Conservation (phyloP, 1,140 invertebrate species). For the Anthonomus grandis region DNA sequence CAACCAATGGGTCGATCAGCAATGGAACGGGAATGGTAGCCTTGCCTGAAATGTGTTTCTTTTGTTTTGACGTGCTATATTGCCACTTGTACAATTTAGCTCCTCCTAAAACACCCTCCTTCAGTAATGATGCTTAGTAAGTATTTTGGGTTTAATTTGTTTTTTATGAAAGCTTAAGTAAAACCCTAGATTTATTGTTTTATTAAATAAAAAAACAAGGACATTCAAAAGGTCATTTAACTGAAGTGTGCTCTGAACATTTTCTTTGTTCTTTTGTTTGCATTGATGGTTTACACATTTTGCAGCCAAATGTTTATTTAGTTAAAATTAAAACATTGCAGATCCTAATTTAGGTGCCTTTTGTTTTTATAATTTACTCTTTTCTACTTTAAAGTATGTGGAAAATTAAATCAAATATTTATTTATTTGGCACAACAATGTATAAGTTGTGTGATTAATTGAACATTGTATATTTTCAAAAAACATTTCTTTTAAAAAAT, state of each 20-base stretch:
- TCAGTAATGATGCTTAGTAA: slow-evolving; percentile 95
- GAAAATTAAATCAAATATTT: too few species aligned
- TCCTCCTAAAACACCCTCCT: slow-evolving; percentile 82
- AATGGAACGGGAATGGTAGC: slow-evolving; percentile 64
- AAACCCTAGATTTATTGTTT: background rate
- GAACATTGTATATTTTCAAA: too few species aligned
- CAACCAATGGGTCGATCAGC: slow-evolving; percentile 39
- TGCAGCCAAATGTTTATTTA: too few species aligned
- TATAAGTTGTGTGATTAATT: too few species aligned
- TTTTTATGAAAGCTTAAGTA: background rate
- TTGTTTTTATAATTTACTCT: too few species aligned
- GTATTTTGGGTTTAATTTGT: too few species aligned
- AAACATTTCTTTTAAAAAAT: too few species aligned
- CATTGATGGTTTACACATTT: background rate
- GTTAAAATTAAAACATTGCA: too few species aligned
- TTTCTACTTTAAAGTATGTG: too few species aligned
- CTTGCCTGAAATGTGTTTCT: slow-evolving; percentile 94
- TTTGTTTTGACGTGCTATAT: slow-evolving; percentile 97
- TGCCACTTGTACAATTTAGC: slow-evolving; percentile 90
- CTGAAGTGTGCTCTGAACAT: slow-evolving; percentile 31
- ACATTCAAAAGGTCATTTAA: slow-evolving; percentile 40
- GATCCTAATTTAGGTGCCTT: too few species aligned
- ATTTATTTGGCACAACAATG: too few species aligned
- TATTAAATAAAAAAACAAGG: background rate
- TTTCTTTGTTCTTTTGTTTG: slow-evolving; percentile 21